Base-by-base conservation (phyloP, 2,113 vertebrate species). In the Syngnathus scovelli region DNA sequence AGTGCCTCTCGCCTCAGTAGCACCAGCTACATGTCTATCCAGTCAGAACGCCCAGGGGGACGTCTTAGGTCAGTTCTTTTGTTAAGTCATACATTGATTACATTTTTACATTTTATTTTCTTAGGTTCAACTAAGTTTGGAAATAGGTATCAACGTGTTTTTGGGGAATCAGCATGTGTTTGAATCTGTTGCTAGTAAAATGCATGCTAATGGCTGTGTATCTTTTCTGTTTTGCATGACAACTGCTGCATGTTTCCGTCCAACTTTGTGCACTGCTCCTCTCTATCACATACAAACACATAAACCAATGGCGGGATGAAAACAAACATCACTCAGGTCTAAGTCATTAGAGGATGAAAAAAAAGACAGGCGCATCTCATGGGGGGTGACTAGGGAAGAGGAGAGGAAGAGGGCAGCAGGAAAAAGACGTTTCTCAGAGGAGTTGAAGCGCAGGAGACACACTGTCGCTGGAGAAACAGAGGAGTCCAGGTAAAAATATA, bases 21-120 rank as follows among this genome's bases (percentile, higher is more conserved):
- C 92, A 94, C 94, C 90, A 98, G 96, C 90, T 97, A 96, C 91
- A 95, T 98, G 94, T 99, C 96, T 44, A 94, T 98, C 90, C 97
- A 97, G 80, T 99, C 97, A 67, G 97, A 99, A 77, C 92, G 92
- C 68, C 96, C 95, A 33, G 88, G 94, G 60, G 95, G 95, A 77
- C 92, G 96, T 70, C 89, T 98, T 89, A 95, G 96, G 96, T 99
- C 88, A 91, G 94, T 70, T 55, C n/a, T 55, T 11, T 11, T 58
- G 12, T 58, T 16, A 23, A 23, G 3, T 55, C n/a, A 23, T 27
- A 12, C 9, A 27, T 21, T 23, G 21, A 55, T 55, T 55, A 55
- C 21, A 27, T 55, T 58, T 59, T 8, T 23, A 41, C 8, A 52
- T 21, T 21, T 10, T 7, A 10, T 52, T 1, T 6, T 37, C n/a